Percentiles rank a stretch among this genome's conserved stretches.
Evolutionary conservation across 2,797 vertebrate species (phyloP).

Genomic region (Fratercula arctica): DNA sequence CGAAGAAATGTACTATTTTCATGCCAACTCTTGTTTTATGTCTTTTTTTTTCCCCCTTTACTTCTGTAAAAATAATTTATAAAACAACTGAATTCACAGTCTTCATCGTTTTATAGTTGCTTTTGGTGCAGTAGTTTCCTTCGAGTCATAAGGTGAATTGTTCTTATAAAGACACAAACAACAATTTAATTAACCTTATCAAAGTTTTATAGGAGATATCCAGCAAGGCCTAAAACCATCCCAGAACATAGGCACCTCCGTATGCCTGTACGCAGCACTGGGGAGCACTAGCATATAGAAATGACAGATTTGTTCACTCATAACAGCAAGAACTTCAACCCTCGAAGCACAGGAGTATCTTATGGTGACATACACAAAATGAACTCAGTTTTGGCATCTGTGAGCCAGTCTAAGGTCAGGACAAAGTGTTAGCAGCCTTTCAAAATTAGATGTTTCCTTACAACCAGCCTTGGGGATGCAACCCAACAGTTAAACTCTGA

Average conservation of each 20-base stretch:
- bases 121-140: not conserved
- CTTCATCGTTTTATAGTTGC: not conserved
- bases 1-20: not conserved
- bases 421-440: not conserved
- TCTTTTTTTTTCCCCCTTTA: not conserved
- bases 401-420: not conserved
- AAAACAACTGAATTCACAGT: not conserved
- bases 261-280: not conserved
- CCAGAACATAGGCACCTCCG: not conserved
- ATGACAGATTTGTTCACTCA: not conserved
- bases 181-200: constrained; percentile 4
- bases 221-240: not conserved
- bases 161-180: not conserved
- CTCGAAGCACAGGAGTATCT: not conserved
- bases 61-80: not conserved
- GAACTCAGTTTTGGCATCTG: not conserved
- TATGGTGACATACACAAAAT: not conserved
- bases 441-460: not conserved
- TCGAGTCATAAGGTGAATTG: not conserved
- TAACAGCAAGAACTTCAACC: not conserved
- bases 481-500: not conserved
- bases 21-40: not conserved
- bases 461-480: not conserved
- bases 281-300: not conserved
- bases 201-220: not conserved